Percentiles rank a stretch among this genome's conserved stretches.
These are phyloP conservation scores for Sphaerophoria taeniata DNA, from an alignment of 2,888 invertebrate genomes.

Conservation along the genomic window DNA sequence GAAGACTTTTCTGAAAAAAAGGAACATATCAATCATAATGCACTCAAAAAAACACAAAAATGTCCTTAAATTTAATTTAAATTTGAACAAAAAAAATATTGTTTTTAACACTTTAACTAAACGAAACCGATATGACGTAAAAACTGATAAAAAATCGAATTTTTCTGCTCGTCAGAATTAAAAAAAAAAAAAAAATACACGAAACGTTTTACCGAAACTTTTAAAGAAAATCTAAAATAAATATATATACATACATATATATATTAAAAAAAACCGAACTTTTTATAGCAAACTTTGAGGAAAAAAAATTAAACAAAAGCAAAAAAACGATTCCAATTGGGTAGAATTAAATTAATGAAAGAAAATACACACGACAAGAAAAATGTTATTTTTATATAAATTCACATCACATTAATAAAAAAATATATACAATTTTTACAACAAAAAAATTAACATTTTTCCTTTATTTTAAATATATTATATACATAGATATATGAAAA, in stretches of 20 bases:
- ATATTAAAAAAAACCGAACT: slow-evolving; percentile 42
- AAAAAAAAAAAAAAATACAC: slow-evolving; percentile 52
- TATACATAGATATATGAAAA: slow-evolving; percentile 56
- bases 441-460: slow-evolving; percentile 73
- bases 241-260: slow-evolving; percentile 27
- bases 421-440: slow-evolving; percentile 75
- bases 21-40: too few species aligned
- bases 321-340: slow-evolving; percentile 62
- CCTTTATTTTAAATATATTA: slow-evolving; percentile 62
- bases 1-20: too few species aligned
- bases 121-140: slow-evolving; percentile 72
- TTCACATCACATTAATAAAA: slow-evolving; percentile 72
- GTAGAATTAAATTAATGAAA: slow-evolving; percentile 59
- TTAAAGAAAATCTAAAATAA: slow-evolving; percentile 40
- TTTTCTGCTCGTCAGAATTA: slow-evolving; percentile 71
- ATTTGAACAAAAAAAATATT: neutral
- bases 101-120: slow-evolving; percentile 35
- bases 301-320: slow-evolving; percentile 37
- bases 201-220: slow-evolving; percentile 66
- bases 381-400: slow-evolving; percentile 74
- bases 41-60: neutral
- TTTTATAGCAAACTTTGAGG: slow-evolving; percentile 59
- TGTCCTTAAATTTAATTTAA: neutral
- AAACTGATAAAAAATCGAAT: slow-evolving; percentile 72
- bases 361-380: slow-evolving; percentile 72